Evolutionary conservation across 2,113 vertebrate genomes (phyloP).

Genomic region (Grallaria varia): DNA sequence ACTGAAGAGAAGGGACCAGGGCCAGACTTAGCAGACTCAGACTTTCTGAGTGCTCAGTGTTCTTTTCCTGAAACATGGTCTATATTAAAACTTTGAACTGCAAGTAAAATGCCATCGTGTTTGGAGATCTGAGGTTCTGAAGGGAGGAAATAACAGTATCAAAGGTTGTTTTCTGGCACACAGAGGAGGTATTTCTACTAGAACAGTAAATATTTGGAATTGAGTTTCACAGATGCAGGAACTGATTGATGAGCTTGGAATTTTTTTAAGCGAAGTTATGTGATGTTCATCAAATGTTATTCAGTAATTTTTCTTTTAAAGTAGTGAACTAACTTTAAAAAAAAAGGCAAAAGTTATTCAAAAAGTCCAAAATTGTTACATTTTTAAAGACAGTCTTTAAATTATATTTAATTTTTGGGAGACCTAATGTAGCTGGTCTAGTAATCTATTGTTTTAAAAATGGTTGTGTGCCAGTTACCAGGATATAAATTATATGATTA

Average conservation of each 20-base stretch:
- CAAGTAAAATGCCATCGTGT: background rate
- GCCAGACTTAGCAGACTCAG: background rate
- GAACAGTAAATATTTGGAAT: background rate
- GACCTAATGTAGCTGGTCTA: no score
- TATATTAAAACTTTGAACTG: background rate
- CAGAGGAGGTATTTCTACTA: background rate
- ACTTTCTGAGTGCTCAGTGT: background rate
- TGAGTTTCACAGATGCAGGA: background rate
- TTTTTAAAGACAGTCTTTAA: background rate
- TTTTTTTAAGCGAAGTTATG: background rate
- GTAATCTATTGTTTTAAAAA: background rate
- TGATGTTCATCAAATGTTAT: background rate
- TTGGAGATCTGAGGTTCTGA: background rate
- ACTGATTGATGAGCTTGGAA: background rate
- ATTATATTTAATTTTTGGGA: background rate
- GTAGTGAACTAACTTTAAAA: background rate
- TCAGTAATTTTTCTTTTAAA: background rate
- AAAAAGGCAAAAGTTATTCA: background rate
- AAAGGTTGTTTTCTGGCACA: background rate
- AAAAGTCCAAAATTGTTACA: background rate
- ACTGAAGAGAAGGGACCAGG: background rate
- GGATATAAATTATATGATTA: background rate
- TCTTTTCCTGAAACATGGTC: background rate
- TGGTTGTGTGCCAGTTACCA: background rate
- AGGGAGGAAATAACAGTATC: background rate